These are phyloP conservation scores for Dryadula phaetusa DNA, from an alignment of 2,888 invertebrate species.

Conservation along the genomic window DNA sequence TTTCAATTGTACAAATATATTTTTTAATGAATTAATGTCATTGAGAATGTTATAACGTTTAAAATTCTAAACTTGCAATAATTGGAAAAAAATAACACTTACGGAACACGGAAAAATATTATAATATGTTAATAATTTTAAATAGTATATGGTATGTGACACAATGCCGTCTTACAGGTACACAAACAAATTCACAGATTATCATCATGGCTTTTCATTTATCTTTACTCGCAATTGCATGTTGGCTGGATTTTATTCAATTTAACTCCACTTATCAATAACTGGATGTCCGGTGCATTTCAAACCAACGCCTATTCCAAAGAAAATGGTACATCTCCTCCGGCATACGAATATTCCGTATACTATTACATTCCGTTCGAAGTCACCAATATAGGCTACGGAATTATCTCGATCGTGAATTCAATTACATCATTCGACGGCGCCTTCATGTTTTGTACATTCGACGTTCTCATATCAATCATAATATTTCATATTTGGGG, in stretches of 20 bases:
- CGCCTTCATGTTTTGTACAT: constrained; percentile 23
- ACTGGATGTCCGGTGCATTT: constrained; percentile 14
- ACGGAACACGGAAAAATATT: too few relatives aligned
- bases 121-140: too few relatives aligned
- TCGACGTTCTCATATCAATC: constrained; percentile 30
- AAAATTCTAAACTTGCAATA: too few relatives aligned
- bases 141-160: too few relatives aligned
- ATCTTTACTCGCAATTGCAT: constrained; percentile 6
- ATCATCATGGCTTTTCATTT: constrained; percentile 5
- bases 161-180: too few relatives aligned
- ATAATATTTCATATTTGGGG: constrained; percentile 42
- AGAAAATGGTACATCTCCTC: not conserved
- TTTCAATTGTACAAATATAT: too few relatives aligned
- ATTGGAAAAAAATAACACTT: too few relatives aligned
- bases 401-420: not conserved
- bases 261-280: constrained; percentile 4
- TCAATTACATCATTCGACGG: constrained; percentile 28
- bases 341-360: not conserved
- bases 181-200: not conserved
- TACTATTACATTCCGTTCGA: constrained; percentile 11
- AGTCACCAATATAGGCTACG: not conserved
- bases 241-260: not conserved
- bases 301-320: not conserved
- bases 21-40: too few relatives aligned
- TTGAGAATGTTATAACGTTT: too few relatives aligned